Base-by-base conservation (phyloP, 2,888 invertebrate genomes). In the Tetragonisca angustula region DNA sequence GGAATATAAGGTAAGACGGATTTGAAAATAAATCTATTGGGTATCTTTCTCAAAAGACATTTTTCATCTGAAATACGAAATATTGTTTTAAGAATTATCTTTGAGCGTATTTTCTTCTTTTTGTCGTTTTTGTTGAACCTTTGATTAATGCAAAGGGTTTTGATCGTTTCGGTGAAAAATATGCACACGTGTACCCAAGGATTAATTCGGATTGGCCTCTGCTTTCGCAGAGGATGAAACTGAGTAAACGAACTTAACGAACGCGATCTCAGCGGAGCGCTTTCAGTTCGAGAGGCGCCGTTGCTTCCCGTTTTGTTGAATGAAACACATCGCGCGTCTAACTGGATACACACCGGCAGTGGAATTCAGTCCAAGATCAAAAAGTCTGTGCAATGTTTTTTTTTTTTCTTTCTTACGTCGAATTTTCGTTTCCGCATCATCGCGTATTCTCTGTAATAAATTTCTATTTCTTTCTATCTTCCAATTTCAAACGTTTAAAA, bases 321-420 rank as follows among this genome's bases (percentile, higher is more conserved):
- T 21, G 36, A 71, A 56, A 21, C 56, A 21, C 56, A 24, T 36
- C n/a, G 21, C 54, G 56, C 36, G 24, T 56, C 70, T 56, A 71
- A 59, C 43, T 71, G 56, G 71, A 71, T 43, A 24, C 24, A 24
- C 24, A 43, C 59, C 36, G 36, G 19, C 24, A 43, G 59, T 71
- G 71, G 71, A 71, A 71, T 70, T 70, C 1, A 70, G 54, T 36
- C 36, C 70, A 56, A 70, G 70, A 70, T 56, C n/a, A 17, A 43
- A 36, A 70, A 56, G 32, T 36, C 11, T 2, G 4, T 4, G 62
- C 21, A 32, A 32, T 21, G 3, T 9, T 56, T 43, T 56, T 21
- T 13, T 15, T 56, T 9, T 56, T 21, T 13, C n/a, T 27, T 27
- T 27, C 2, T 27, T 27, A 36, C 15, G 17, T 1, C 19, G 56